These are phyloP conservation scores for Drosophila micromelanica DNA, from an alignment of 1,140 invertebrate genomes.

Conservation along the genomic window DNA sequence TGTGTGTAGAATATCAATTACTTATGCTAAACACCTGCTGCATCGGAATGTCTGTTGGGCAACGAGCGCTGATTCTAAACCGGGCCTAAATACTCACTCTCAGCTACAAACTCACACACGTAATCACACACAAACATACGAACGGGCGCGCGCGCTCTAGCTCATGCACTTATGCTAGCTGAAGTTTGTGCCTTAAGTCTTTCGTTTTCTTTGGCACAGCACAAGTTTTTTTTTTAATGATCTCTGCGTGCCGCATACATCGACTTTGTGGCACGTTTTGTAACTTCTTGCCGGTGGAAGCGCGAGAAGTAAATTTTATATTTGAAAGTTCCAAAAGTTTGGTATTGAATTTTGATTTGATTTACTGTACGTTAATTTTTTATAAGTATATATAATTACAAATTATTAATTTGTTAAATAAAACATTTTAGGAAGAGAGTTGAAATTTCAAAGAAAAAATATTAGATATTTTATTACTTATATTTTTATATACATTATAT, in stretches of 20 bases:
- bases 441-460: too few species aligned
- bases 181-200: slow-evolving; percentile 78
- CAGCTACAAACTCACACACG: slow-evolving; percentile 6
- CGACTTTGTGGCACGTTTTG: neutral
- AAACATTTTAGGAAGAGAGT: too few species aligned
- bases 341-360: too few species aligned
- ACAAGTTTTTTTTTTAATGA: slow-evolving; percentile 13
- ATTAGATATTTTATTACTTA: too few species aligned
- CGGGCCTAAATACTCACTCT: slow-evolving; percentile 69
- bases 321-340: too few species aligned
- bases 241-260: neutral
- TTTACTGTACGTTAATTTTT: too few species aligned
- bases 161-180: slow-evolving; percentile 21
- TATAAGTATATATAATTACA: too few species aligned
- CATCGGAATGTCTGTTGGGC: slow-evolving; percentile 78
- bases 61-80: slow-evolving; percentile 65
- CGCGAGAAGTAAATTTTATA: too few species aligned
- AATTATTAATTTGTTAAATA: too few species aligned
- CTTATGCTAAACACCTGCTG: slow-evolving; percentile 84
- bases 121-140: neutral
- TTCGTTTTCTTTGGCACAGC: slow-evolving; percentile 51
- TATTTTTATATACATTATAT: too few species aligned
- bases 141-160: neutral
- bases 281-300: neutral
- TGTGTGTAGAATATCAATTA: slow-evolving; percentile 84